A percentile compares a stretch with the other conserved stretches of the same genome.
phyloP scores from a whole-genome alignment of 2,113 vertebrate genomes.

The Alligator mississippiensis region DNA sequence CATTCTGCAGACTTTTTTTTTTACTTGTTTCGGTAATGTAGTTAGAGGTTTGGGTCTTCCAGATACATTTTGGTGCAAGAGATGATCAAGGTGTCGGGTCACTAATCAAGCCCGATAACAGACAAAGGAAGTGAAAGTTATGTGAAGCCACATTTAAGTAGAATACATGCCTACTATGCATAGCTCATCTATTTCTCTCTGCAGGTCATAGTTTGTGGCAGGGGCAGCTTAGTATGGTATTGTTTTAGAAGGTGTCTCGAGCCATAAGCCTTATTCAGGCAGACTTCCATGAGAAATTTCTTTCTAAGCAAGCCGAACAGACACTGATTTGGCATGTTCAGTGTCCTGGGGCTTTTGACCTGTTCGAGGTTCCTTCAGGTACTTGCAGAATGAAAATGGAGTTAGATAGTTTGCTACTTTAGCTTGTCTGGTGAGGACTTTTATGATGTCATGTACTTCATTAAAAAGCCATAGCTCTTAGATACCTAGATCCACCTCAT shows the following conservation, averaged over 20 bases:
- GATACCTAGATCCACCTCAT: background rate
- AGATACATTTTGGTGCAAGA: background rate
- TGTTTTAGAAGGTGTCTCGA: background rate
- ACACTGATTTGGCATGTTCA: fast-evolving
- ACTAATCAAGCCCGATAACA: background rate
- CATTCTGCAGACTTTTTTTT: fast-evolving
- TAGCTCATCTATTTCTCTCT: background rate
- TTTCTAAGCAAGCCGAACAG: background rate
- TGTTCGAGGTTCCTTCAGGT: background rate
- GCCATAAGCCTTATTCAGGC: fast-evolving
- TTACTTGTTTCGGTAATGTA: background rate
- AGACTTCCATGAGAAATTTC: background rate
- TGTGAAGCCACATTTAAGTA: fast-evolving
- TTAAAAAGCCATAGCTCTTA: background rate
- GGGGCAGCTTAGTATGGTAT: background rate
- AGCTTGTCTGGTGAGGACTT: background rate
- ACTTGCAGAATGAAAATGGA: background rate
- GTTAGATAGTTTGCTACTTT: background rate
- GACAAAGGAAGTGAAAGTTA: background rate
- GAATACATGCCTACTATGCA: background rate
- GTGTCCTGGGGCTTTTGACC: background rate
- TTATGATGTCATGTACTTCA: background rate
- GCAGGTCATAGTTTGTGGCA: fast-evolving
- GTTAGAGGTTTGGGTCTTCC: fast-evolving
- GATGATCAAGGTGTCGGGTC: background rate